Evolutionary conservation across 2,888 invertebrate species (phyloP).

Genomic region (Tinea semifulvella): DNA sequence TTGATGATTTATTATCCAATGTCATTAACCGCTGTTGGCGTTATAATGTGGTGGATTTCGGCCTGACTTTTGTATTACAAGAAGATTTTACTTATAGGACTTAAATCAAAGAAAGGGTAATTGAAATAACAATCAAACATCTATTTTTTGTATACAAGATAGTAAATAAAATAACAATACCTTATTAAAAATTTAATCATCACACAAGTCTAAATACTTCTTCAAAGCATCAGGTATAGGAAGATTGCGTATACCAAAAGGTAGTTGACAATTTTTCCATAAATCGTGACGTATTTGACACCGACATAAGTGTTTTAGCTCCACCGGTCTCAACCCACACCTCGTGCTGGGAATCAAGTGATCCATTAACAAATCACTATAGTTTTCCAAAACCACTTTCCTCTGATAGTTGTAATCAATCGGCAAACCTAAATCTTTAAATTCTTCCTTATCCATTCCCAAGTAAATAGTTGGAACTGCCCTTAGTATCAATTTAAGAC

Average conservation of each 20-base stretch:
- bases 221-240: constrained; percentile 73
- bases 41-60: too few relatives aligned
- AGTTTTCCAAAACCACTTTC: constrained; percentile 45
- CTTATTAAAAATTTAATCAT: constrained; percentile 58
- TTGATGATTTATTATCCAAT: too few relatives aligned
- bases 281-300: constrained; percentile 73
- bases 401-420: constrained; percentile 55
- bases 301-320: constrained; percentile 79
- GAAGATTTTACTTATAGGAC: too few relatives aligned
- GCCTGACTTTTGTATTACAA: too few relatives aligned
- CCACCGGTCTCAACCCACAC: constrained; percentile 71
- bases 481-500: constrained; percentile 73
- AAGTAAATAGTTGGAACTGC: constrained; percentile 68
- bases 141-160: too few relatives aligned
- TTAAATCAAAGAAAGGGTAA: too few relatives aligned
- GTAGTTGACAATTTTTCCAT: constrained; percentile 75
- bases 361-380: constrained; percentile 61
- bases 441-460: constrained; percentile 41
- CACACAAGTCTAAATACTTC: constrained; percentile 77
- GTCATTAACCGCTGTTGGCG: too few relatives aligned
- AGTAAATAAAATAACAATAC: constrained; percentile 4
- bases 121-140: too few relatives aligned
- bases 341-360: constrained; percentile 68
- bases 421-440: constrained; percentile 42
- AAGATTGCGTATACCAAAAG: constrained; percentile 75